A percentile compares a stretch with the other conserved stretches of the same genome.
These are phyloP conservation scores for Pyrochroa serraticornis DNA, from an alignment of 2,888 invertebrate species.

Conservation along the genomic window DNA sequence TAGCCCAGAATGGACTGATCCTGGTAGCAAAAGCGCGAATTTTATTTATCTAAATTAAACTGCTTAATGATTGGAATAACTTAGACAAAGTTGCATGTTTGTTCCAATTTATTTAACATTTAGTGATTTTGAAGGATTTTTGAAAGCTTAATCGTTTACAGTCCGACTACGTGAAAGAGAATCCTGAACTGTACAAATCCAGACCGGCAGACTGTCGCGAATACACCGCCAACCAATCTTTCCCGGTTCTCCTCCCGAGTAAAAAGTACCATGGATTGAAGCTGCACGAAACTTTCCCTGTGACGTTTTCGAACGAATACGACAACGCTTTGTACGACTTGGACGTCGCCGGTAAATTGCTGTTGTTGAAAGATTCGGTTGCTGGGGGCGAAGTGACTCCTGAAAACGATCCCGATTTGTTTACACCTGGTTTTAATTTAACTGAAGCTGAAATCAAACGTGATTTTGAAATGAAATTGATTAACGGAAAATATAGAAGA, in stretches of 20 bases:
- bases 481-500: conserved; percentile 64
- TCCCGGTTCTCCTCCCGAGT: conserved; percentile 67
- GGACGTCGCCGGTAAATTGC: conserved; percentile 66
- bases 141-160: conserved; percentile 30
- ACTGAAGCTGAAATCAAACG: conserved; percentile 66
- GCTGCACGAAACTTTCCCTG: conserved; percentile 66
- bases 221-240: conserved; percentile 58
- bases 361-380: conserved; percentile 65
- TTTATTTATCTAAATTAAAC: too few relatives aligned
- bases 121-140: conserved; percentile 2
- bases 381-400: conserved; percentile 58
- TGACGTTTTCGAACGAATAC: conserved; percentile 64
- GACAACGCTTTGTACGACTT: conserved; percentile 70
- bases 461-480: conserved; percentile 60
- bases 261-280: conserved; percentile 72
- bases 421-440: conserved; percentile 67
- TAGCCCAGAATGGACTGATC: too few relatives aligned
- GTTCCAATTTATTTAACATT: too few relatives aligned
- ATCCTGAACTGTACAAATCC: conserved; percentile 43
- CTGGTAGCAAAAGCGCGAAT: too few relatives aligned
- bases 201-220: conserved; percentile 42
- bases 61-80: too few relatives aligned
- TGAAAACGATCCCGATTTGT: conserved; percentile 48
- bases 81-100: too few relatives aligned
- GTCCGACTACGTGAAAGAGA: conserved; percentile 47